These are phyloP conservation scores for Euwallacea fornicatus DNA, from an alignment of 1,140 invertebrate species.

Conservation along the genomic window DNA sequence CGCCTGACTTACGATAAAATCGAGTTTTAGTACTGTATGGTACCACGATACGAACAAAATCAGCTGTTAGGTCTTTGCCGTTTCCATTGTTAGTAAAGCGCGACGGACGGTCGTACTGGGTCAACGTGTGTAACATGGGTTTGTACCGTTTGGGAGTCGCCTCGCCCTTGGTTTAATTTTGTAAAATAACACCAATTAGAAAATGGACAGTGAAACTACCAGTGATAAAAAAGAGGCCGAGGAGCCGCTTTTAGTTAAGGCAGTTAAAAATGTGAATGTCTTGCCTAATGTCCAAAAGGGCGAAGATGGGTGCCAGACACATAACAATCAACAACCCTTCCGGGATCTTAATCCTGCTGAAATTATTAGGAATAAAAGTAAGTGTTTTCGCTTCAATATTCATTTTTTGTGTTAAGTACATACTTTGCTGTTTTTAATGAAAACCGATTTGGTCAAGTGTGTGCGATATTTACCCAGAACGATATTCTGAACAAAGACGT, in stretches of 20 bases:
- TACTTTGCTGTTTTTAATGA: neutral
- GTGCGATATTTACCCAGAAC: no score
- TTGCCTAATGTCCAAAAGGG: conserved; percentile 19
- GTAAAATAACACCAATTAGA: conserved; percentile 3
- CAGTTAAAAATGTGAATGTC: conserved; percentile 11
- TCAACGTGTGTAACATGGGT: neutral
- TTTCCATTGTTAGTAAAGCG: conserved; percentile 1
- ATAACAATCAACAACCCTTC: conserved; percentile 6
- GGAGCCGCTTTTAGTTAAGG: conserved; percentile 22
- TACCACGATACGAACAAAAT: conserved; percentile 23
- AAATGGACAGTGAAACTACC: conserved; percentile 20
- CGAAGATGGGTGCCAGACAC: conserved; percentile 16
- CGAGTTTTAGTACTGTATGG: neutral
- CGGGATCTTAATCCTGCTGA: conserved; percentile 26
- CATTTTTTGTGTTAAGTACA: neutral
- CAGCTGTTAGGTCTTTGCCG: conserved; percentile 26
- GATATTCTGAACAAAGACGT: no score
- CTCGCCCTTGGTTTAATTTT: neutral
- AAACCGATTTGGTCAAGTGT: neutral
- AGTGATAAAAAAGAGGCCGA: conserved; percentile 4
- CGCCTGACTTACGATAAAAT: no score
- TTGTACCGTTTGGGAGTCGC: neutral
- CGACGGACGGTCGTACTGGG: conserved; percentile 5
- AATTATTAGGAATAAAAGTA: conserved; percentile 34
- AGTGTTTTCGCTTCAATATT: conserved; percentile 4